phyloP scores from a whole-genome alignment of 2,113 vertebrate genomes.

The Tor tambroides region DNA sequence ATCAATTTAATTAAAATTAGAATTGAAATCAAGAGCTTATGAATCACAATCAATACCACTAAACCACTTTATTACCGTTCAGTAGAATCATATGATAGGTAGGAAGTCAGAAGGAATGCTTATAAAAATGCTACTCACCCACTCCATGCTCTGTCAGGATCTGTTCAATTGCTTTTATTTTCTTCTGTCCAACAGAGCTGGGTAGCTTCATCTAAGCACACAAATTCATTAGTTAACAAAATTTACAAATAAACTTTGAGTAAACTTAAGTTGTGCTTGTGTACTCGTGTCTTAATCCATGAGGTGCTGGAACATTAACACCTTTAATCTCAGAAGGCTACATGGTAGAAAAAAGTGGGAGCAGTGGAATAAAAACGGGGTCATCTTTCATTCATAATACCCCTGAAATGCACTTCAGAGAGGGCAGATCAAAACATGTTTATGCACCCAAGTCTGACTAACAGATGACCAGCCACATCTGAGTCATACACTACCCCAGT shows the following conservation, averaged over 20 bases:
- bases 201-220: constrained; percentile 97
- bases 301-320: constrained; percentile 49
- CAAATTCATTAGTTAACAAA: constrained; percentile 38
- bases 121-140: constrained; percentile 81
- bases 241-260: constrained; percentile 55
- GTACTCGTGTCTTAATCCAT: constrained; percentile 56
- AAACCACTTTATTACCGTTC: neutral
- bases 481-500: constrained; percentile 84
- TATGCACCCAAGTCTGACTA: constrained; percentile 85
- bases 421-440: constrained; percentile 78
- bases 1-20: neutral
- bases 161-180: constrained; percentile 99
- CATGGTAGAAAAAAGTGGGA: constrained; percentile 27
- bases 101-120: neutral
- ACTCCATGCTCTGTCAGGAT: constrained; percentile 97
- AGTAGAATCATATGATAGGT: neutral
- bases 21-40: neutral
- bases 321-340: constrained; percentile 40
- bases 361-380: constrained; percentile 58
- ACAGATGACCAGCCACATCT: constrained; percentile 78
- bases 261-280: constrained; percentile 5
- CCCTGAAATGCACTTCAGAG: constrained; percentile 75
- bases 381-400: constrained; percentile 72
- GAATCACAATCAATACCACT: no score
- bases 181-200: constrained; percentile 99